Conservation (phyloP, 1,140 invertebrate species). For the Anastrepha obliqua region DNA sequence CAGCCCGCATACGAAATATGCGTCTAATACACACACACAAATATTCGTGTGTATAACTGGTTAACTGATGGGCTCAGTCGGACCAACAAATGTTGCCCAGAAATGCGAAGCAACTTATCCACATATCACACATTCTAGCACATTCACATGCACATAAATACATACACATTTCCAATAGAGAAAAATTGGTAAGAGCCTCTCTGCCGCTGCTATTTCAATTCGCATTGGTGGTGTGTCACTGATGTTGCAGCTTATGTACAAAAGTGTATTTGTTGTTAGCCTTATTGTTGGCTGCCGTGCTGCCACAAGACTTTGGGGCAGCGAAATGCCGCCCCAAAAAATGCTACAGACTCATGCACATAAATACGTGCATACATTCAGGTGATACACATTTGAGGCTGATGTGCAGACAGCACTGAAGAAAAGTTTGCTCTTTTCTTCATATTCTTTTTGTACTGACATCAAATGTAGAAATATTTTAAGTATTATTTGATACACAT, state of each 20-base stretch:
- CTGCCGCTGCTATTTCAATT: background rate
- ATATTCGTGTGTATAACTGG: background rate
- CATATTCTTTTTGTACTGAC: background rate
- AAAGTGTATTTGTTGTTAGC: constrained; percentile 3
- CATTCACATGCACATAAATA: background rate
- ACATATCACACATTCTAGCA: background rate
- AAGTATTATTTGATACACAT: background rate
- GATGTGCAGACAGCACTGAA: background rate
- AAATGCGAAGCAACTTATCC: background rate
- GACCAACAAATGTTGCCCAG: constrained; percentile 1
- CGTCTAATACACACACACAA: too few species aligned
- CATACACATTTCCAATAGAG: background rate
- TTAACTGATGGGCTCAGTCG: background rate
- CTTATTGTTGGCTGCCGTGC: background rate
- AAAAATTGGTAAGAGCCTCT: background rate
- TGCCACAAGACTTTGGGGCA: constrained; percentile 22
- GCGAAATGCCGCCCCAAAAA: constrained; percentile 22
- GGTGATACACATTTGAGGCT: background rate
- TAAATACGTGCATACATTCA: background rate
- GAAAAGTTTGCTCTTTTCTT: constrained; percentile 23
- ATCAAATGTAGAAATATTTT: background rate
- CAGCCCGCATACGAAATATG: too few species aligned
- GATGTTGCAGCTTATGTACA: background rate
- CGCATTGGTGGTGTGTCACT: constrained; percentile 1
- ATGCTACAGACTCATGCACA: background rate